Evolutionary conservation across 1,140 invertebrate genomes (phyloP).

Genomic region (Aphis gossypii): DNA sequence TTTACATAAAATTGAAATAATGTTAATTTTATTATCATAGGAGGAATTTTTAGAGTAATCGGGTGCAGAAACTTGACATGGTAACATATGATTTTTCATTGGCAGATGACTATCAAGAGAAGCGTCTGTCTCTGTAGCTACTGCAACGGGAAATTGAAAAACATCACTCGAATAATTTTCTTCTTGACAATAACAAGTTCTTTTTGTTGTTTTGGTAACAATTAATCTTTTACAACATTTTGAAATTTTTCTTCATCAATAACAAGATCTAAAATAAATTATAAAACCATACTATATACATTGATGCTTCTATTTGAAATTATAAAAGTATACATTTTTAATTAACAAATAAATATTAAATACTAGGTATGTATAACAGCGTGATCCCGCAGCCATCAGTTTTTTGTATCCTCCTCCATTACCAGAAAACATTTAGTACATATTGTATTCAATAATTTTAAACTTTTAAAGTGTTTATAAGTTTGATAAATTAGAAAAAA

Average conservation of each 20-base stretch:
- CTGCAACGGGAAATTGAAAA: conserved; percentile 74
- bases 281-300: too few relatives aligned
- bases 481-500: too few relatives aligned
- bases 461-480: too few relatives aligned
- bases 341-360: background rate
- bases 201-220: conserved; percentile 49
- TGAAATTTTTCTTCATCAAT: conserved; percentile 56
- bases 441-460: too few relatives aligned
- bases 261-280: conserved; percentile 48
- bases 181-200: conserved; percentile 44
- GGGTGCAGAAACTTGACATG: conserved; percentile 54
- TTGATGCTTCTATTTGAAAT: too few relatives aligned
- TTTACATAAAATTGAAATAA: background rate
- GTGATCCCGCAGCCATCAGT: too few relatives aligned
- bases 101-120: conserved; percentile 79
- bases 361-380: background rate
- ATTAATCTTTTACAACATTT: conserved; percentile 41
- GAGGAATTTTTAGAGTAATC: conserved; percentile 59
- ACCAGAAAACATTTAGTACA: too few relatives aligned
- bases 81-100: conserved; percentile 59
- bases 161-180: conserved; percentile 50
- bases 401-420: too few relatives aligned
- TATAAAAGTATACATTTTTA: background rate
- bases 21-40: conserved; percentile 10
- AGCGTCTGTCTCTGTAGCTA: conserved; percentile 84